phyloP scores from a whole-genome alignment of 2,797 vertebrate species.

The Odontamblyopus rebecca region DNA sequence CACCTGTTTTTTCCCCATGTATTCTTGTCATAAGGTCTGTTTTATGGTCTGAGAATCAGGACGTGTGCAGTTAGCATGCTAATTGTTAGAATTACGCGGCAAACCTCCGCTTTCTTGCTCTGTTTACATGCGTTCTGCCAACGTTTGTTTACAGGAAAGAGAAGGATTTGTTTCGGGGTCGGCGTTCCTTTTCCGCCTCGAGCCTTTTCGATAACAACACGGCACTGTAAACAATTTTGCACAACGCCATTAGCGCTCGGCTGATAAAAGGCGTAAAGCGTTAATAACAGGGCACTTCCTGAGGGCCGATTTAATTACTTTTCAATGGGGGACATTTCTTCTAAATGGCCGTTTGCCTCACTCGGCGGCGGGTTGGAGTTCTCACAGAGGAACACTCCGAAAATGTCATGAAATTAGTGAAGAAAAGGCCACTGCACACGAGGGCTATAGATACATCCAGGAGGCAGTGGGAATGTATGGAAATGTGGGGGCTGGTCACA shows the following conservation, averaged over 20 bases:
- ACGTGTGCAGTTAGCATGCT: no score
- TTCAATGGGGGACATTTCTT: slow-evolving; percentile 38
- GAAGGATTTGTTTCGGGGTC: background rate
- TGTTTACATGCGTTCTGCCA: background rate
- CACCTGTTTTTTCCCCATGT: no score
- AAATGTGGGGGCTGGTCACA: background rate
- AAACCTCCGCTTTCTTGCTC: no score
- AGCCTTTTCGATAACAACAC: slow-evolving; percentile 30
- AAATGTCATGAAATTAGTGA: slow-evolving; percentile 39
- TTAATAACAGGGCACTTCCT: slow-evolving; percentile 37
- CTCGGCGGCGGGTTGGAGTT: slow-evolving; percentile 11
- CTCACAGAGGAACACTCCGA: slow-evolving; percentile 13
- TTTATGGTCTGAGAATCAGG: no score
- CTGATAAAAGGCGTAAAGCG: slow-evolving; percentile 20
- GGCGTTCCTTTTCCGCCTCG: background rate
- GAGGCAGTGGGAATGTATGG: background rate
- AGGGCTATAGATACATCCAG: background rate
- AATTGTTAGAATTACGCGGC: no score
- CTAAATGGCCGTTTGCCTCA: slow-evolving; percentile 33
- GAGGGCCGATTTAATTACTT: slow-evolving; percentile 42
- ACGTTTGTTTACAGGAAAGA: background rate
- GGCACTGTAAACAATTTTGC: slow-evolving; percentile 24
- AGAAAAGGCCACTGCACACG: slow-evolving; percentile 24
- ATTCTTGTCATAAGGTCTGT: no score
- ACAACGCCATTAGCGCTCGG: slow-evolving; percentile 15